Evolutionary conservation across 2,888 invertebrate species (phyloP).

Genomic region (Agelastica alni): DNA sequence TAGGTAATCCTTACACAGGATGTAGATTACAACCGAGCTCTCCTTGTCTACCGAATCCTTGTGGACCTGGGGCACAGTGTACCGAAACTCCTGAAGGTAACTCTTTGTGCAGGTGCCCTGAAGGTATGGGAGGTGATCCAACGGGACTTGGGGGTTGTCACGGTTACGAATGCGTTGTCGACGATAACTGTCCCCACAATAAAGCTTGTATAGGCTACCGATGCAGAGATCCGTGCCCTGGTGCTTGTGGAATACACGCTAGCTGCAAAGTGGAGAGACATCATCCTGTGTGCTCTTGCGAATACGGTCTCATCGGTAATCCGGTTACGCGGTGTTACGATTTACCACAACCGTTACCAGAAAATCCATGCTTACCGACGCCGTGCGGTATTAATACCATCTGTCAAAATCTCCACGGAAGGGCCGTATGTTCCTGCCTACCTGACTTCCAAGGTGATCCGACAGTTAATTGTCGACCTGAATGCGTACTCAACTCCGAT

Average conservation of each 20-base stretch:
- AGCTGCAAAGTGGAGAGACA: conserved; percentile 77
- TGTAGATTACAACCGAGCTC: conserved; percentile 70
- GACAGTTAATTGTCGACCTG: conserved; percentile 73
- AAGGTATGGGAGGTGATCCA: conserved; percentile 78
- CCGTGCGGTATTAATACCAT: conserved; percentile 81
- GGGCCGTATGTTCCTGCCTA: conserved; percentile 78
- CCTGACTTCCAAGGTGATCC: conserved; percentile 81
- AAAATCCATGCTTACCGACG: conserved; percentile 72
- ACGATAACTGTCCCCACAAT: conserved; percentile 74
- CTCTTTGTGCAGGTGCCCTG: conserved; percentile 73
- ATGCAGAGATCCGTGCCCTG: conserved; percentile 82
- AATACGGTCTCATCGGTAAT: conserved; percentile 74
- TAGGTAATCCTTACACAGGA: conserved; percentile 80
- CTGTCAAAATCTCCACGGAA: conserved; percentile 70
- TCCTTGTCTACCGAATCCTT: conserved; percentile 79
- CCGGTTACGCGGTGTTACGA: conserved; percentile 75
- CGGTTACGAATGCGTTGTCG: conserved; percentile 79
- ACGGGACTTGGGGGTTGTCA: conserved; percentile 72
- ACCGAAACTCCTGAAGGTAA: conserved; percentile 69
- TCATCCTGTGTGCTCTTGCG: conserved; percentile 79
- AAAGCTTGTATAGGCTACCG: conserved; percentile 80
- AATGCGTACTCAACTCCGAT: conserved; percentile 82
- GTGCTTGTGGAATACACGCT: conserved; percentile 77
- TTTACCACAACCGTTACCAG: conserved; percentile 59
- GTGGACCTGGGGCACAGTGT: conserved; percentile 79